Base-by-base conservation (phyloP, 2,113 vertebrate species). In the Zosterops hypoxanthus region DNA sequence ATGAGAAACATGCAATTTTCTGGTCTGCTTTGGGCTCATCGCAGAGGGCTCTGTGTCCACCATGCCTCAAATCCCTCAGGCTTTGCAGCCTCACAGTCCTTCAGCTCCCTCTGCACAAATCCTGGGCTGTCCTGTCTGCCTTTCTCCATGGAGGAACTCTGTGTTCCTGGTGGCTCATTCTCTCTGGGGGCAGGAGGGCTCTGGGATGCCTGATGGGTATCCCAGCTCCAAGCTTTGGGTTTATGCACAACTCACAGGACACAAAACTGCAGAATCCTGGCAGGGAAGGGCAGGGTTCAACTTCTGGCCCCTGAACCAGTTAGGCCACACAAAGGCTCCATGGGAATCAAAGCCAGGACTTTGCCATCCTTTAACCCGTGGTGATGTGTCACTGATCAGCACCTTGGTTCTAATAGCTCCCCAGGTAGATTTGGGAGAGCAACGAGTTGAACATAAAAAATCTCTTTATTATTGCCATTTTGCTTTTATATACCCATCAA, bases 401-500 rank as follows among this genome's bases (percentile, higher is more conserved):
- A 64, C 95, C 89, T 89, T 78, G 96, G 85, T 39, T 97, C 97
- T 96, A 96, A 97, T 86, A 92, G 95, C 94, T 98, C 97, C 97
- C 97, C 97, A 92, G 97, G 97, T 97, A 70, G 96, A 95, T 97
- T 97, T 61, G 68, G 86, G 96, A 97, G 96, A 97, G 97, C 96
- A 97, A 98, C 93, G 97, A 97, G 97, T 97, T 59, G 94, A 97
- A 97, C 98, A 97, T 97, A 98, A 98, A 98, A 90, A 98, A 98
- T 96, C 97, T 95, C 97, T 98, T 98, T 97, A 98, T 98, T 98
- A 98, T 98, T 98, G 98, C 98, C 97, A 95, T 98, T 98, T 96
- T 97, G 86, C 97, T 98, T 98, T 98, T 98, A 98, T 98, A 98
- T 98, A 98, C 97, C 98, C 97, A 98, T 98, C 98, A 98, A 98